Base-by-base conservation (phyloP, 2,797 vertebrate species). In the Threskiornis aethiopicus region DNA sequence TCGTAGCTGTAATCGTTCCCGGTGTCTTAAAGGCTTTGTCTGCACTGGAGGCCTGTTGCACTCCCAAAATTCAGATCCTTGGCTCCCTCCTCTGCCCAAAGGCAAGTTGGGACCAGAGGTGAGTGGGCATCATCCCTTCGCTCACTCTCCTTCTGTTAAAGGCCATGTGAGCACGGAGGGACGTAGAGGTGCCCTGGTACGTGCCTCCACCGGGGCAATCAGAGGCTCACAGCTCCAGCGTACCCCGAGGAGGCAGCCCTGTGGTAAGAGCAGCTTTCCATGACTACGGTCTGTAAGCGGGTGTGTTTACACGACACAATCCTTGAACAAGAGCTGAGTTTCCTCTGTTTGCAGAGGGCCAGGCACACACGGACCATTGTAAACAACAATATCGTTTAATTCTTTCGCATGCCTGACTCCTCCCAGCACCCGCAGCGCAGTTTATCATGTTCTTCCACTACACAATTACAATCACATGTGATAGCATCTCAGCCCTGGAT, bases 281-380 rank as follows among this genome's bases (percentile, higher is more conserved):
- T 37, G 42, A 29, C 69, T 21, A 3, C 0, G 7, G 9, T 33
- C 33, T 64, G 61, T 13, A 16, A 26, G 37, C 54, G 67, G 44
- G 21, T 10, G 37, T 84, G 81, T 83, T 91, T 37, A 61, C 72
- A 93, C 0, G 13, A 83, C 37, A 8, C 41, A 52, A 46, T 75
- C 89, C 92, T 70, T 6, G 51, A 80, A 31, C 81, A 33, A 58
- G 67, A 89, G 84, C 94, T 47, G 62, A 41, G 89, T 61, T 94
- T 91, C 94, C 97, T 84, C 44, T 10, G 37, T 78, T 77, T 91
- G 94, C 91, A 89, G 62, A 91, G 92, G 75, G 92, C 95, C 81
- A 62, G 69, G 93, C 57, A 19, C 88, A 39, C 6, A 1, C 54
- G 78, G 87, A 54, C 41, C 79, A 24, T 6, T 94, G 84, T 93